These are phyloP conservation scores for Tachycineta bicolor DNA, from an alignment of 2,113 vertebrate species.

Conservation along the genomic window DNA sequence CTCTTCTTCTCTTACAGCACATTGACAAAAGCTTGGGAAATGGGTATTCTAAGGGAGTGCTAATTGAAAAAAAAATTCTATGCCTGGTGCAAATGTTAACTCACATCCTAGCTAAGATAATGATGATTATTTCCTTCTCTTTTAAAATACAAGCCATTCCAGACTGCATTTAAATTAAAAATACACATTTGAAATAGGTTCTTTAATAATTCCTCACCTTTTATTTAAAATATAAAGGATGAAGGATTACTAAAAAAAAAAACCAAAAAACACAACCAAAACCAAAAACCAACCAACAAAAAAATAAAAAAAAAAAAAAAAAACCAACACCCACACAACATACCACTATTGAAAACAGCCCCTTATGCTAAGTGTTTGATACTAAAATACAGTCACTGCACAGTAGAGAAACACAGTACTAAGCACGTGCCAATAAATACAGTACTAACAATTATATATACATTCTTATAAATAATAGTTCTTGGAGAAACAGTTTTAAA, in stretches of 20 bases:
- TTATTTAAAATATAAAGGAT: neutral
- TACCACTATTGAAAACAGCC: neutral
- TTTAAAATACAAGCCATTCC: constrained; percentile 56
- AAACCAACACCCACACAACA: too few relatives aligned
- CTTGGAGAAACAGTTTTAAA: neutral
- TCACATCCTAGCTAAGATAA: constrained; percentile 55
- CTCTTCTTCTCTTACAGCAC: constrained; percentile 75
- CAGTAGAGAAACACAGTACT: neutral
- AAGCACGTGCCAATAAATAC: neutral
- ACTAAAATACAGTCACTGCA: neutral
- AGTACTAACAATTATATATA: neutral
- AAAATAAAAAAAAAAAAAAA: too few relatives aligned
- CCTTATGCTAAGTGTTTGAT: neutral
- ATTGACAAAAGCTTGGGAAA: constrained; percentile 76
- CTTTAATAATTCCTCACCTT: neutral
- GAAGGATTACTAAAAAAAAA: neutral
- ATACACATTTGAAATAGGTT: neutral
- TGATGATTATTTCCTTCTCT: constrained; percentile 69
- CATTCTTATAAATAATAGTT: neutral
- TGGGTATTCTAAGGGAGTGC: constrained; percentile 72
- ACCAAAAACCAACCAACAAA: too few relatives aligned
- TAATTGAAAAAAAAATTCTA: constrained; percentile 74
- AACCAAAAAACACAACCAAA: too few relatives aligned
- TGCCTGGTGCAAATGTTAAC: constrained; percentile 71
- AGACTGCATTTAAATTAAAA: constrained; percentile 52